Evolutionary conservation across 2,888 invertebrate species (phyloP), one percentile per base, ranked within the genome.

Genomic region (Cryptocephalus moraei): DNA sequence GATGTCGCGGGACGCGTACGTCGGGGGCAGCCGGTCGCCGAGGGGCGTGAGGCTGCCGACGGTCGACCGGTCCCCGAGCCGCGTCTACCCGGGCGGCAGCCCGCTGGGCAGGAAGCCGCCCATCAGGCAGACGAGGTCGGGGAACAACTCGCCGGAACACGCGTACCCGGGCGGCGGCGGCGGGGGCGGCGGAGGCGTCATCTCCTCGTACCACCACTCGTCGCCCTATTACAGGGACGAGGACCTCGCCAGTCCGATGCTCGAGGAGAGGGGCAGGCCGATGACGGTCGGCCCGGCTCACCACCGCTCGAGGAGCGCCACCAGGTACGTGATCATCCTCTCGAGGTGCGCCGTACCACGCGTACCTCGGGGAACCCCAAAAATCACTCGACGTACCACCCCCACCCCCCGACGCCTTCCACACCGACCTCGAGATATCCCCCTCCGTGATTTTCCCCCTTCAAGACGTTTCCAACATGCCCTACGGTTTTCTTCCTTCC

Each of bases 11-110:
- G 79, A 79, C 71, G 76, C 77, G 69, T 80, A 79, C 70, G 71
- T 72, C 67, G 73, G 73, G 77, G 73, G 78, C 72, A 71, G 77
- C 75, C 73, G 82, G 75, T 78, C 80, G 75, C 77, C 82, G 76
- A 76, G 81, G 65, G 74, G 76, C 69, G 76, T 81, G 75, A 84
- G 82, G 72, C 75, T 90, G 75, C 89, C 90, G 69, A 89, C 88
- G 71, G 89, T 89, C 72, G 90, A 91, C 81, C 84, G 89, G 71
- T 87, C 88, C 73, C 90, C 90, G 71, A 86, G 88, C 66, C 80
- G 89, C 69, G 81, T 79, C 71, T 87, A 88, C 75, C 77, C 78
- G 55, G 82, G 84, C 71, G 73, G 73, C 61, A 74, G 78, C 64
- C 69, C 68, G 50, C 60, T 66, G 56, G 66, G 67, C 51, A 60